Base-by-base conservation (phyloP, 2,888 invertebrate species). In the Nephrocerus scutellatus region DNA sequence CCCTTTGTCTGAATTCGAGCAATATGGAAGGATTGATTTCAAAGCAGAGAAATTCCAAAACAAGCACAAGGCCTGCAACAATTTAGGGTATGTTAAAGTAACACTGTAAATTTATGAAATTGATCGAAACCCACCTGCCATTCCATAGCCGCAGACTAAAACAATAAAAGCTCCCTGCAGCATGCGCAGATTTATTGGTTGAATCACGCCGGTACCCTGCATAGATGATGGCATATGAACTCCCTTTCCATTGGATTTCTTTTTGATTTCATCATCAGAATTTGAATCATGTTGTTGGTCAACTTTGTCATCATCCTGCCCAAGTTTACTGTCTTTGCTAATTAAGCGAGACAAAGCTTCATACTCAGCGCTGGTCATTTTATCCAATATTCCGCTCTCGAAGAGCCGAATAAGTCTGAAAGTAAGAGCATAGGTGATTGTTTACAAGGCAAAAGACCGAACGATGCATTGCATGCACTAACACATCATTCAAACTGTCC, bases 341-440 rank as follows among this genome's bases (percentile, higher is more conserved):
- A 57, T 51, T 25, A 72, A 67, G 70, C 70, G 79, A 70, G 80
- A 80, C 48, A 84, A 72, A 45, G 77, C 79, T 56, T 76, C 80
- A 57, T 84, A 84, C 55, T 84, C 84, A 36, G 79, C 79, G 49
- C 78, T 79, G 0, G 84, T 84, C 73, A 84, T 82, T 68, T 83
- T 84, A 0, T 79, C 77, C 35, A 84, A 64, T 31, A 84, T 83
- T 3, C 84, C 84, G 2, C 82, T 80, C 68, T 84, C 84, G 52
- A 84, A 84, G 6, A 84, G 71, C 23, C 77, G 75, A 74, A 82
- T 81, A 2, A 84, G 66, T 19, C 84, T 84, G 50, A 6, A 53
- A 50, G 10, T 18, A 29, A 36, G 16, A 16, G 8, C 6, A 30
- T 6, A 16, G 1, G 9, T 5, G 18, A 14, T 6, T 26, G 30